Percentiles rank a stretch among this genome's conserved stretches.
Conservation (phyloP, 2,113 vertebrate genomes). For the Bungarus multicinctus region DNA sequence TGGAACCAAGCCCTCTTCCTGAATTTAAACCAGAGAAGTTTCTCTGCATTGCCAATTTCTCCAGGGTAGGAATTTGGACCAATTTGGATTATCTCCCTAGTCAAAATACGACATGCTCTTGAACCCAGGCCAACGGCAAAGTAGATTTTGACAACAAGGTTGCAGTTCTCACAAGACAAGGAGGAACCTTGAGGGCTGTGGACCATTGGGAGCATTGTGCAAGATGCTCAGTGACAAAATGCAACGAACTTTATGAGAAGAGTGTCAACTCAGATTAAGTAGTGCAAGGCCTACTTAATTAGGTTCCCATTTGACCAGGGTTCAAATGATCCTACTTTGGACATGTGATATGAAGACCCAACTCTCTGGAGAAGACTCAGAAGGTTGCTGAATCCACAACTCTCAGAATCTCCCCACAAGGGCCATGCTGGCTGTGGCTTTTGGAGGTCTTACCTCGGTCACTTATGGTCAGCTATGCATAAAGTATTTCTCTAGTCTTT, state of each 20-base stretch:
- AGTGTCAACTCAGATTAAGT: neutral
- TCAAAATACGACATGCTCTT: slow-evolving; percentile 1
- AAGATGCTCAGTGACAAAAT: neutral
- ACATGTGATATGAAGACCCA: neutral
- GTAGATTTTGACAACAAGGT: slow-evolving; percentile 5
- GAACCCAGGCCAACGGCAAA: neutral
- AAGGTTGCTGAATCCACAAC: neutral
- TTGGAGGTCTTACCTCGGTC: neutral
- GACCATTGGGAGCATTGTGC: neutral
- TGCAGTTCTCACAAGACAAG: neutral
- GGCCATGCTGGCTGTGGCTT: neutral
- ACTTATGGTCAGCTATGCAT: neutral
- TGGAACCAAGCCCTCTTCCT: neutral
- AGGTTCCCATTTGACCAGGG: neutral
- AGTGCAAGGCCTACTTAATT: neutral
- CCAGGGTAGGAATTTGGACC: slow-evolving; percentile 2
- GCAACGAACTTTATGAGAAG: neutral
- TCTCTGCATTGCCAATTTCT: neutral
- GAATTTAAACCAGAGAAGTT: slow-evolving; percentile 1
- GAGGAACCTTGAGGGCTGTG: neutral
- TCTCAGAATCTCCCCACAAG: neutral
- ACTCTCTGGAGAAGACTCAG: neutral
- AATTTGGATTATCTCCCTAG: slow-evolving; percentile 11
- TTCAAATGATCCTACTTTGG: neutral
- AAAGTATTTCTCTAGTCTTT: no score